Conservation (phyloP, 2,113 vertebrate species). For the Hipposideros armiger region DNA sequence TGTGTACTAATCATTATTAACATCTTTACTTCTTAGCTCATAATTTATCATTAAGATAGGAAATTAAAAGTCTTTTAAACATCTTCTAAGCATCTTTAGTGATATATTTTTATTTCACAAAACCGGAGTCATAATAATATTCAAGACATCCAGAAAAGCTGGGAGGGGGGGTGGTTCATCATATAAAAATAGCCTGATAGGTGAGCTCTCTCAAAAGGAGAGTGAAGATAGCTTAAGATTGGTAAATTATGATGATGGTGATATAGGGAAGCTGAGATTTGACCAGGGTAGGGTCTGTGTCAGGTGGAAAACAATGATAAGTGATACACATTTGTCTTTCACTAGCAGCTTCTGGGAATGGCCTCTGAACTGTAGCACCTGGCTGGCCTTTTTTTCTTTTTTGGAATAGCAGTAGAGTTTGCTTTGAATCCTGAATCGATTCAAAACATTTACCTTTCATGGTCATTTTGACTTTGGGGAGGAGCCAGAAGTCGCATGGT, state of each 20-base stretch:
- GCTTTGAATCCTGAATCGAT: too few relatives aligned
- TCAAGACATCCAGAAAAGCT: constrained; percentile 7
- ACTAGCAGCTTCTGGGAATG: constrained; percentile 8
- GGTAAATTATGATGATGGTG: background rate
- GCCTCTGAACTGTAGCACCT: background rate
- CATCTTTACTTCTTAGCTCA: background rate
- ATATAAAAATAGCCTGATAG: constrained; percentile 41
- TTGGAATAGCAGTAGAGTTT: background rate
- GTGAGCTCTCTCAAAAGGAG: background rate
- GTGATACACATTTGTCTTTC: background rate
- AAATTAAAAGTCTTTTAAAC: constrained; percentile 1
- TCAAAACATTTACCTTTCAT: too few relatives aligned
- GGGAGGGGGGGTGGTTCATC: background rate
- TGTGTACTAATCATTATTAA: background rate
- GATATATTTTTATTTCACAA: constrained; percentile 53
- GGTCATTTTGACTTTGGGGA: too few relatives aligned
- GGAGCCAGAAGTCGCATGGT: too few relatives aligned
- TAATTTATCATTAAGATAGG: background rate
- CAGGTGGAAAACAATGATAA: background rate
- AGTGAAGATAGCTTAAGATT: background rate
- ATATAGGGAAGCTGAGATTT: constrained; percentile 11
- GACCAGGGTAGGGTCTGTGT: background rate
- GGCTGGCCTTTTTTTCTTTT: background rate
- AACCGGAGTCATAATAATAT: constrained; percentile 7
- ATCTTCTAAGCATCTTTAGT: constrained; percentile 40